Evolutionary conservation across 1,140 invertebrate genomes (phyloP).

Genomic region (Cyrtorhinus lividipennis): DNA sequence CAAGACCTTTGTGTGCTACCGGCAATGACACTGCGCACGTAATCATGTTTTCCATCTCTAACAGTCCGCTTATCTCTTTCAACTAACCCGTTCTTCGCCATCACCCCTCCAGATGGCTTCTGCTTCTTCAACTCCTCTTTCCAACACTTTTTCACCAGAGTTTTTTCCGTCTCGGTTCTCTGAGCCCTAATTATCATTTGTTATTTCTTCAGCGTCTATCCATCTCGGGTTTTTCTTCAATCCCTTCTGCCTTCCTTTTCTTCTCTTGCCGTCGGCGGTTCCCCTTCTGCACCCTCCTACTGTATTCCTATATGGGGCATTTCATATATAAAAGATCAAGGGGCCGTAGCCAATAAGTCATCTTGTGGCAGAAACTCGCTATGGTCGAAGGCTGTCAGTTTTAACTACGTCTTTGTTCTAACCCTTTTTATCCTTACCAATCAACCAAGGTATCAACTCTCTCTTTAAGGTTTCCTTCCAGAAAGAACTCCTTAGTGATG

Average conservation of each 20-base stretch:
- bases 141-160: not conserved
- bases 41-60: too few relatives aligned
- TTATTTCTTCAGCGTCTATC: constrained; percentile 8
- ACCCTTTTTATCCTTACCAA: constrained; percentile 5
- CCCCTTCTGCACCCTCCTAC: not conserved
- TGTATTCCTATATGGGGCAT: constrained; percentile 8
- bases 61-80: not conserved
- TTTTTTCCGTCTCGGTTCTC: not conserved
- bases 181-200: constrained; percentile 3
- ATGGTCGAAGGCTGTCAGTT: constrained; percentile 5
- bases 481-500: constrained; percentile 1
- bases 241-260: not conserved
- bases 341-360: constrained; percentile 3
- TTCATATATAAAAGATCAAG: constrained; percentile 10
- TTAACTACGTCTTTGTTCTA: constrained; percentile 10
- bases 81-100: not conserved
- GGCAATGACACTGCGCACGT: not conserved
- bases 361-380: constrained; percentile 4
- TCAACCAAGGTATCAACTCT: constrained; percentile 1
- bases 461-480: not conserved
- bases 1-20: not conserved
- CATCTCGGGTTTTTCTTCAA: constrained; percentile 2
- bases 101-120: not conserved
- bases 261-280: not conserved
- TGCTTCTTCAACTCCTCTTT: too few relatives aligned